Base-by-base conservation (phyloP, 2,113 vertebrate genomes). In the Megaceryle maxima region DNA sequence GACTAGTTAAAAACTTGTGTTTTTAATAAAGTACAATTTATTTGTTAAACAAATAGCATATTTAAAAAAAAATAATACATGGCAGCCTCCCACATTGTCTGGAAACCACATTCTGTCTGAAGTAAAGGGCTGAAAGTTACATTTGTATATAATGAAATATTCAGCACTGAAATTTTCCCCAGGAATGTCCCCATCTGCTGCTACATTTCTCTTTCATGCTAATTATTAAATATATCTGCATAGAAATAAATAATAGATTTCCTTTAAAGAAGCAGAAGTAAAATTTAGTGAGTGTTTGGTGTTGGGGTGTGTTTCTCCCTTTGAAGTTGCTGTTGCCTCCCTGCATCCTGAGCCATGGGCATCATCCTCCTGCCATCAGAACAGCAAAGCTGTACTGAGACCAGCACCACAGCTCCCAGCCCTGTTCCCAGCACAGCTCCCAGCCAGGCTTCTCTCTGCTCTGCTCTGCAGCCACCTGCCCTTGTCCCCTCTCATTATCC, bases 181-280 rank as follows among this genome's bases (percentile, higher is more conserved):
- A 37, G 96, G 94, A 94, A 87, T 43, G 46, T 86, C 75, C 83
- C 94, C 96, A 96, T 95, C 97, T 98, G 96, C 92, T 92, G 81
- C 95, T 93, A 39, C 86, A 85, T 96, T 94, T 89, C 85, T 88
- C 82, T 76, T 91, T 77, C 51, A 25, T 85, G 93, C 88, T 97
- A 95, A 97, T 96, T 95, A 91, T 90, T 92, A 91, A 91, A 93
- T 76, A 43, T 59, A 90, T 96, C 95, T 50, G 77, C 95, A 62
- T 2, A 37, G 79, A 91, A 92, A 95, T 95, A 94, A 96, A 96
- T 96, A 95, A 96, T 91, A 77, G 57, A 93, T 90, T 41, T 55
- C 60, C 82, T 70, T 63, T 94, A 83, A 94, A 92, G 86, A 79
- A 75, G 37, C 72, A 79, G 62, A 74, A 95, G 62, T 53, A 53